phyloP scores from a whole-genome alignment of 2,797 vertebrate genomes.

The Xiphophorus birchmanni region DNA sequence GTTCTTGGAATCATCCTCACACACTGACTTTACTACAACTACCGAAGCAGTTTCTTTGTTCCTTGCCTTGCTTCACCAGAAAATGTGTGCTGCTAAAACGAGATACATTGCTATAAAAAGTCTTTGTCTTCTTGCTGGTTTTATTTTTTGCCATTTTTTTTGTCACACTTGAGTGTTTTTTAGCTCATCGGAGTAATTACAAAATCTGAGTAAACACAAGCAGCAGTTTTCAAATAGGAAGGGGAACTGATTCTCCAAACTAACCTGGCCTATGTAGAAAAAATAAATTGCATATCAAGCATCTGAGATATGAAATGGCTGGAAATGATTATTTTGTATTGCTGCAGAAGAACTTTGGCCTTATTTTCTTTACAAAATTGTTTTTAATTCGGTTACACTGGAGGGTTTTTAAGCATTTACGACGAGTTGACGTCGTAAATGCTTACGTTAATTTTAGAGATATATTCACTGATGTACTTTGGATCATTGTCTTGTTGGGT shows the following conservation, averaged over 20 bases:
- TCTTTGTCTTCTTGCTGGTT: not conserved
- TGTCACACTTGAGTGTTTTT: not conserved
- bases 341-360: not conserved
- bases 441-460: not conserved
- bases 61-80: not conserved
- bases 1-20: not conserved
- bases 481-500: not conserved
- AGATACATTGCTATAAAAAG: not conserved
- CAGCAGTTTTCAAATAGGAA: slow-evolving; percentile 1
- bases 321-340: not conserved
- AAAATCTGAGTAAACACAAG: not conserved
- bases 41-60: not conserved
- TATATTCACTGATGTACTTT: not conserved
- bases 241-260: not conserved
- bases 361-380: not conserved
- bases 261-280: not conserved
- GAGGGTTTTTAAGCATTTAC: not conserved
- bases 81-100: not conserved
- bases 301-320: not conserved
- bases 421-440: too few relatives aligned
- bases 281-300: not conserved
- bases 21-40: not conserved
- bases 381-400: not conserved
- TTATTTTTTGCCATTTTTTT: not conserved
- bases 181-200: not conserved